phyloP scores from a whole-genome alignment of 2,797 vertebrate species.

The Cryptoblepharus egeriae region DNA sequence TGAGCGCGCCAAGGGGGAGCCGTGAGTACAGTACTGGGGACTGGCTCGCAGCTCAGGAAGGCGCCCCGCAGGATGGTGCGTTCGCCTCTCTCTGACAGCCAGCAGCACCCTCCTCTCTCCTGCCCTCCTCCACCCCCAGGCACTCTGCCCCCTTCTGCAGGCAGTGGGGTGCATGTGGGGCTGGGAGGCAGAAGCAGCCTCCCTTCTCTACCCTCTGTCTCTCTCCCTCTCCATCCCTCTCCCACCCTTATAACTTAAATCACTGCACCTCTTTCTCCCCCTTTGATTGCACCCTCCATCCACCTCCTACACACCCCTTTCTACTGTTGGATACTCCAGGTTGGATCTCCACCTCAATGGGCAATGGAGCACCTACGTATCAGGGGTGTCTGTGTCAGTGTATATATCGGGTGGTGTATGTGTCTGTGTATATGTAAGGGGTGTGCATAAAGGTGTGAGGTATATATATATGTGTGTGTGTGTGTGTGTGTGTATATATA shows the following conservation, averaged over 20 bases:
- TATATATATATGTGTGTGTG: too few species aligned
- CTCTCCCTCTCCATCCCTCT: too few species aligned
- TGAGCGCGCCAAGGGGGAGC: conserved; percentile 46
- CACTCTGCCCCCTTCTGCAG: conserved; percentile 60
- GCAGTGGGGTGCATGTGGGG: conserved; percentile 16
- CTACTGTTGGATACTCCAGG: neutral
- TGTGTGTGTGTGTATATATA: too few species aligned
- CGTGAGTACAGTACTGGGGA: conserved; percentile 43
- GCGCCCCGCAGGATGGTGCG: conserved; percentile 75
- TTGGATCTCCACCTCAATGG: neutral
- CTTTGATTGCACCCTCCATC: neutral
- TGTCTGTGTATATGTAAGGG: too few species aligned
- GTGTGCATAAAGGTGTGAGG: too few species aligned
- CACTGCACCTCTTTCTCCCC: neutral
- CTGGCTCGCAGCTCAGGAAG: conserved; percentile 59
- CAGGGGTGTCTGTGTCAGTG: too few species aligned
- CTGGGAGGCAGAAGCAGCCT: neutral
- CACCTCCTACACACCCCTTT: too few species aligned
- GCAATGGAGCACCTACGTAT: too few species aligned
- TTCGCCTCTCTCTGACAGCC: conserved; percentile 67
- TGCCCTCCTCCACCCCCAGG: conserved; percentile 23
- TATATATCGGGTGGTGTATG: too few species aligned
- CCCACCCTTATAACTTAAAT: neutral
- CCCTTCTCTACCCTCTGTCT: too few species aligned
- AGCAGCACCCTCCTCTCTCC: conserved; percentile 57